phyloP scores from a whole-genome alignment of 2,888 invertebrate genomes.

The Lutraria lutraria region DNA sequence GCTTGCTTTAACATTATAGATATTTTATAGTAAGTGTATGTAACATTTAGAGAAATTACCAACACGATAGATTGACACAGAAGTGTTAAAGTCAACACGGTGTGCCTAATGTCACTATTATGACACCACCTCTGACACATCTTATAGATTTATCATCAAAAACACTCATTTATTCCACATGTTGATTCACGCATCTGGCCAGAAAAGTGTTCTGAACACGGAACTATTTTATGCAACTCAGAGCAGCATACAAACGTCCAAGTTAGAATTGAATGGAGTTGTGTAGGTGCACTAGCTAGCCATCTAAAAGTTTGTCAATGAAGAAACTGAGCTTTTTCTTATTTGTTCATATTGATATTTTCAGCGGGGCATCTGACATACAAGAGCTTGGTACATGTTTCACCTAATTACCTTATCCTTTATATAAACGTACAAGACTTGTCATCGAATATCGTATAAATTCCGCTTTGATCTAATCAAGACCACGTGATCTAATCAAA shows the following conservation, averaged over 20 bases:
- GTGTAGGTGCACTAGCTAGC: not conserved
- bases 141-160: not conserved
- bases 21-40: not conserved
- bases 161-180: not conserved
- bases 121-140: not conserved
- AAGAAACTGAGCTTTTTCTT: not conserved
- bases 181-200: not conserved
- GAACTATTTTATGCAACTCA: not conserved
- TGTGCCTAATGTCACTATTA: not conserved
- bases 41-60: not conserved
- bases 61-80: not conserved
- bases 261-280: too few species aligned
- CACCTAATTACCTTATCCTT: slow-evolving; percentile 8
- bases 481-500: slow-evolving; percentile 5
- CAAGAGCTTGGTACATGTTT: not conserved
- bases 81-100: not conserved
- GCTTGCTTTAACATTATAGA: not conserved
- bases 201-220: not conserved
- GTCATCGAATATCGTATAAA: slow-evolving; percentile 22
- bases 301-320: too few species aligned
- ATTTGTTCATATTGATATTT: not conserved
- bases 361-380: slow-evolving; percentile 2
- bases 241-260: not conserved
- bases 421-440: slow-evolving; percentile 20
- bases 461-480: slow-evolving; percentile 22